Base-by-base conservation (phyloP, 1,140 invertebrate genomes). In the Hylaeus anthracinus region DNA sequence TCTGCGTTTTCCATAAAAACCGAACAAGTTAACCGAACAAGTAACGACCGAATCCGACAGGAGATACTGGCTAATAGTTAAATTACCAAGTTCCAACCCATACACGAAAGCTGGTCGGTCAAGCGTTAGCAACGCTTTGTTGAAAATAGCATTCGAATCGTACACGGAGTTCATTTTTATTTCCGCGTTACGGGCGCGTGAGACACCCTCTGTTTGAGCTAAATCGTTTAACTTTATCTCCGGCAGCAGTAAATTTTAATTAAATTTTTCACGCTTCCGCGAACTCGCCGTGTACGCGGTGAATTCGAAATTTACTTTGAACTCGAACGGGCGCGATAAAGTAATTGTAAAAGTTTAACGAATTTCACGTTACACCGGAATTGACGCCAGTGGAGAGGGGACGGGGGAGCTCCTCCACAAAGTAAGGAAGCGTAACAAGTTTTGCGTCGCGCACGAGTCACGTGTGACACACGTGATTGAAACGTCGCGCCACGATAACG, bases 321-420 rank as follows among this genome's bases (percentile, higher is more conserved):
- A 8, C 61, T 60, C 45, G 9, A 53, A 51, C 60, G 8, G 8
- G 5, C 39, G 15, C 5, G 12, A 53, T 8, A 39, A 72, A 72
- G 58, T 72, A 72, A 78, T 78, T 63, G 58, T 78, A 70, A 71
- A 78, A 64, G 64, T 67, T 76, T 66, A 67, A 76, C 73, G 64
- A 76, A 76, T 67, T 66, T 45, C 64, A 5, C 53, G 58, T 72
- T 72, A 51, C 61, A 60, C 0, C 58, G 58, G 5, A 63, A 60
- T 39, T 55, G 55, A 60, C 74, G 43, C 51, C 53, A 26, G 26
- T 26, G 26, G 0, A 0, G 26, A 26, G 26, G 26, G 26, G n/a
- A n/a, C n/a, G n/a, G 26, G 48, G 14, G 5, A 43, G 14, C 1
- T 15, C 26, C 8, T 70, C 41, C n/a, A 6, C 8, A 14, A 26